Conservation (phyloP, 2,797 vertebrate genomes). For the Anguilla megastoma region DNA sequence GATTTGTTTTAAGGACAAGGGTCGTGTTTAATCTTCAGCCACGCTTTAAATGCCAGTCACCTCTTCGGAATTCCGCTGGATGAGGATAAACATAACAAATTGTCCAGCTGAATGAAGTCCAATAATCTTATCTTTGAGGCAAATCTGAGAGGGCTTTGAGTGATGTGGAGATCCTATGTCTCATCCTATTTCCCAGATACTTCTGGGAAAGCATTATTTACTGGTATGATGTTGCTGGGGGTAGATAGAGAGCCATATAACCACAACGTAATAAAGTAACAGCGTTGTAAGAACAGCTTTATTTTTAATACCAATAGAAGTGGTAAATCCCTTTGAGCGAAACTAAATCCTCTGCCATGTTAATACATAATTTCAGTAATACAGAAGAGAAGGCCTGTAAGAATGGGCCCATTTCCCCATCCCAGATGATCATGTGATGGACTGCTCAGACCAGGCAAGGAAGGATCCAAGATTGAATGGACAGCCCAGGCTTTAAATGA, state of each 20-base stretch:
- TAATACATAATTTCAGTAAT: slow-evolving; percentile 42
- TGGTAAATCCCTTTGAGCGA: slow-evolving; percentile 63
- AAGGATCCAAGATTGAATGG: background rate
- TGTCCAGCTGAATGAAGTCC: slow-evolving; percentile 54
- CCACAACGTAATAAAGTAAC: slow-evolving; percentile 58
- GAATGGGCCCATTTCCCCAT: background rate
- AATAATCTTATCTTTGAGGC: slow-evolving; percentile 60
- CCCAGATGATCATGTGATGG: background rate
- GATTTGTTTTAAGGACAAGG: slow-evolving; percentile 69
- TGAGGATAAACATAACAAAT: slow-evolving; percentile 54
- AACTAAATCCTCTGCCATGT: slow-evolving; percentile 64
- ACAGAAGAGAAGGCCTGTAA: background rate
- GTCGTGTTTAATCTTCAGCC: slow-evolving; percentile 59
- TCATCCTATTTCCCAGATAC: slow-evolving; percentile 48
- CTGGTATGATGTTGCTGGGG: slow-evolving; percentile 49
- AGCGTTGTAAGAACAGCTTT: slow-evolving; percentile 63
- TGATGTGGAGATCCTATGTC: slow-evolving; percentile 40
- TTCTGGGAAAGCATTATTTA: slow-evolving; percentile 41
- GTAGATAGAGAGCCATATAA: slow-evolving; percentile 48
- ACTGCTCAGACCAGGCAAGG: slow-evolving; percentile 1
- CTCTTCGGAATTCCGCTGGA: slow-evolving; percentile 37
- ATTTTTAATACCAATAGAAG: slow-evolving; percentile 67
- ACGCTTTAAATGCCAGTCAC: slow-evolving; percentile 55
- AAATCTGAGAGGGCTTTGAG: slow-evolving; percentile 24
- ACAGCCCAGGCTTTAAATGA: background rate